phyloP scores from a whole-genome alignment of 2,797 vertebrate species.

The Hephaestus fuliginosus region DNA sequence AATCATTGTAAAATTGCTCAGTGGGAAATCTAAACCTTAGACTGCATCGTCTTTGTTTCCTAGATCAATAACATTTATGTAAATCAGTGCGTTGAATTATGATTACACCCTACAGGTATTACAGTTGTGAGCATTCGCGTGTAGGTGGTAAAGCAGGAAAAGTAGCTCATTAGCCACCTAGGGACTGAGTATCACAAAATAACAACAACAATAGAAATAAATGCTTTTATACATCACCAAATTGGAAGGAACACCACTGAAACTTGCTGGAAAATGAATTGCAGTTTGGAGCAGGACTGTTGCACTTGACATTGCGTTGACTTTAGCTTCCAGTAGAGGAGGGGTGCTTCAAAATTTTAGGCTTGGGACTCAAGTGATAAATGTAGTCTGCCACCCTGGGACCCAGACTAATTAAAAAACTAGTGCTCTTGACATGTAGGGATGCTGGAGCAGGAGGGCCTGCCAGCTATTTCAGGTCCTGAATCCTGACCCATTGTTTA shows the following conservation, averaged over 20 bases:
- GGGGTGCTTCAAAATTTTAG: conserved; percentile 51
- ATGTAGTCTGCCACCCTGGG: conserved; percentile 69
- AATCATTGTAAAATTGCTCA: not conserved
- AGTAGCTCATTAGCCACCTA: not conserved
- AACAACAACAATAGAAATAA: not conserved
- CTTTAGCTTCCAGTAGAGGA: conserved; percentile 44
- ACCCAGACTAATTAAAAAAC: conserved; percentile 76
- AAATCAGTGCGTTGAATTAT: conserved; percentile 10
- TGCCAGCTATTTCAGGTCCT: conserved; percentile 66
- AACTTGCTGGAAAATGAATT: not conserved
- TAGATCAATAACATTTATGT: not conserved
- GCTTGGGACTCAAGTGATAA: conserved; percentile 63
- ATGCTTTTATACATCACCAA: not conserved
- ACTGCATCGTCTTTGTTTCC: not conserved
- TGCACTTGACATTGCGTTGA: conserved; percentile 58
- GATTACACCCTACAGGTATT: not conserved
- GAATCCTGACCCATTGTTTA: conserved; percentile 58
- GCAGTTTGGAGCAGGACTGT: conserved; percentile 15
- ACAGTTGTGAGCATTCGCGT: conserved; percentile 11
- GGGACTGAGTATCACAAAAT: not conserved
- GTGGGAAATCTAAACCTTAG: not conserved
- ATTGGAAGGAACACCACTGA: not conserved
- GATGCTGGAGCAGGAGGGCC: conserved; percentile 57
- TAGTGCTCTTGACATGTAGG: conserved; percentile 64
- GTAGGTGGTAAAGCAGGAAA: conserved; percentile 6